Evolutionary conservation across 2,888 invertebrate genomes (phyloP).

Genomic region (Hedya salicella): DNA sequence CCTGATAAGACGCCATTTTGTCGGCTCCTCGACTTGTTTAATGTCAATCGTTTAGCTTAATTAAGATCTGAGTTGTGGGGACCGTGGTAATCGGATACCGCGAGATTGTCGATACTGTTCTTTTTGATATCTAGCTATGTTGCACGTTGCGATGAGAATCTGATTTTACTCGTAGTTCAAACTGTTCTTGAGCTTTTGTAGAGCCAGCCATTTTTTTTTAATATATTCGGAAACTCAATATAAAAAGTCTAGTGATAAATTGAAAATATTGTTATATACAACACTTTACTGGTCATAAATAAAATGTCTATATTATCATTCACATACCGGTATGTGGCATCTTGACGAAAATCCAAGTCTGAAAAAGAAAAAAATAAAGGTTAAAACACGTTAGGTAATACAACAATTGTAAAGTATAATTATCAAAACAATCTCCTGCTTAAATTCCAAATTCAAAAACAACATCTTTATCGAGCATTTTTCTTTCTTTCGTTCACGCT

Average conservation of each 20-base stretch:
- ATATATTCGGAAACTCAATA: too few species aligned
- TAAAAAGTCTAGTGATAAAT: too few species aligned
- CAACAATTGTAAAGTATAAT: slow-evolving; percentile 47
- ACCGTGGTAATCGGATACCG: slow-evolving; percentile 36
- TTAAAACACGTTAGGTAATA: slow-evolving; percentile 45
- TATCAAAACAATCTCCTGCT: slow-evolving; percentile 60
- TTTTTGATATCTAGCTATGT: slow-evolving; percentile 25
- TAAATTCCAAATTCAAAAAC: slow-evolving; percentile 62
- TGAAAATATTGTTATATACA: too few species aligned
- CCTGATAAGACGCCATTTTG: slow-evolving; percentile 29
- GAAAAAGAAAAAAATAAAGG: slow-evolving; percentile 52
- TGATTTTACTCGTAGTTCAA: neutral
- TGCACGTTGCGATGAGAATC: slow-evolving; percentile 1
- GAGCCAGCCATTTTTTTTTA: neutral
- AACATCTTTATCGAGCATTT: slow-evolving; percentile 75
- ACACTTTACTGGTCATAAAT: too few species aligned
- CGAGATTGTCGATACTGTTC: slow-evolving; percentile 33
- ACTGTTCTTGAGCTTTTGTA: neutral
- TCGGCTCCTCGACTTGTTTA: slow-evolving; percentile 38
- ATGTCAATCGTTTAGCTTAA: slow-evolving; percentile 44
- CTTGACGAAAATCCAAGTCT: slow-evolving; percentile 52
- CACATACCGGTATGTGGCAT: slow-evolving; percentile 80
- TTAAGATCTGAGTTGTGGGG: slow-evolving; percentile 41
- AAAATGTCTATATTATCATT: slow-evolving; percentile 3
- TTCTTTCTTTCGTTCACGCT: slow-evolving; percentile 43